These are phyloP conservation scores for Torymus aiolomorphi DNA, from an alignment of 2,888 invertebrate genomes.

Conservation along the genomic window DNA sequence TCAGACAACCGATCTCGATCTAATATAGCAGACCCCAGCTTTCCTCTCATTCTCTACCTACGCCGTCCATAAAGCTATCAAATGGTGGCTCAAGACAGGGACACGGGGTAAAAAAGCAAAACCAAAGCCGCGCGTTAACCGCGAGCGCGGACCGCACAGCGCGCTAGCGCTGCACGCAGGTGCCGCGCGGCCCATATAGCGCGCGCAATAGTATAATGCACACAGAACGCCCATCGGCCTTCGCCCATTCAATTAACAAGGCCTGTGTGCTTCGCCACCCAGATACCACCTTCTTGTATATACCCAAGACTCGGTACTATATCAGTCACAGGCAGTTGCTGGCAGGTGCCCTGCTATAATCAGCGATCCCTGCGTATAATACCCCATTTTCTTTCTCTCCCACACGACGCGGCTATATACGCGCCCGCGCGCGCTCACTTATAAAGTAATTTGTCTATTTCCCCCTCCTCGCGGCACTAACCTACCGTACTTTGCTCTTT, in stretches of 20 bases:
- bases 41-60: too few relatives aligned
- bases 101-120: not conserved
- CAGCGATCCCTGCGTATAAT: not conserved
- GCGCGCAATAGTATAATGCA: constrained; percentile 9
- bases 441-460: constrained; percentile 52
- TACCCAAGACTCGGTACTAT: not conserved
- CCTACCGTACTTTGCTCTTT: not conserved
- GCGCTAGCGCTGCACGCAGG: not conserved
- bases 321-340: constrained; percentile 7
- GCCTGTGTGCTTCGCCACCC: not conserved
- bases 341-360: constrained; percentile 30
- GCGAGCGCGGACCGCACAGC: not conserved
- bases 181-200: constrained; percentile 18
- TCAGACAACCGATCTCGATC: too few relatives aligned
- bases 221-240: constrained; percentile 39
- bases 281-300: not conserved
- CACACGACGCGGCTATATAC: too few relatives aligned
- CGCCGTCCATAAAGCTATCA: too few relatives aligned
- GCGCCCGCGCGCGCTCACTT: constrained; percentile 9
- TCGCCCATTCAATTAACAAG: constrained; percentile 34
- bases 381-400: too few relatives aligned
- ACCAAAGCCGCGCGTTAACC: not conserved
- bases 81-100: too few relatives aligned
- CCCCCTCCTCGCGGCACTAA: not conserved
- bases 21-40: too few relatives aligned